Conservation (phyloP, 1,140 invertebrate species). For the Heliconius hermathena region DNA sequence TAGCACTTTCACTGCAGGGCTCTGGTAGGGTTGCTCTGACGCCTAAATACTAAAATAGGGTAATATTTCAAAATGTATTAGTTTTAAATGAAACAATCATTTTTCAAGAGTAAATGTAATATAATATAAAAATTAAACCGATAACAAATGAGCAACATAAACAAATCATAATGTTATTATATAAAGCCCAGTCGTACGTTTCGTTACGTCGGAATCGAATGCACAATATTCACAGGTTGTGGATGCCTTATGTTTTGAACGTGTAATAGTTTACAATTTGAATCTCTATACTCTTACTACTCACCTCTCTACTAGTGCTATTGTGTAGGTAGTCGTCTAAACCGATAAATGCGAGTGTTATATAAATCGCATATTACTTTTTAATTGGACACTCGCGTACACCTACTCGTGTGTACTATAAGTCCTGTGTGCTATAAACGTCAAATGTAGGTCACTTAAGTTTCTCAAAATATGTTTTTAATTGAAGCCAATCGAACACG, state of each 20-base stretch:
- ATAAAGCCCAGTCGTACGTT: no score
- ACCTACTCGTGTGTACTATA: neutral
- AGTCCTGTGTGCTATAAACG: neutral
- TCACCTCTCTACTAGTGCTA: no score
- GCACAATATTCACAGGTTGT: no score
- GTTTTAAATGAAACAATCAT: neutral
- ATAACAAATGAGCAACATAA: no score
- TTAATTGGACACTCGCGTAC: neutral
- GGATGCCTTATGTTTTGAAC: no score
- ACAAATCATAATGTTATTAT: no score
- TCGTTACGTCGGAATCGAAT: no score
- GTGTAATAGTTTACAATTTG: no score
- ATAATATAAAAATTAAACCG: no score
- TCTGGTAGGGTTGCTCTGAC: slow-evolving; percentile 1
- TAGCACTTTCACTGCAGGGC: neutral
- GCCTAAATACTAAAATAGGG: neutral
- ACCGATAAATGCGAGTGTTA: neutral
- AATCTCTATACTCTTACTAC: no score
- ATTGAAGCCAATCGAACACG: neutral
- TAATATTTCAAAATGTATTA: neutral
- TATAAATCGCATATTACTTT: neutral
- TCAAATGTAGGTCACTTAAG: neutral
- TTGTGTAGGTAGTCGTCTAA: neutral
- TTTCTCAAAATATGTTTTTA: neutral
- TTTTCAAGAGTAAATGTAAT: no score